Percentiles rank a stretch among this genome's conserved stretches.
Evolutionary conservation across 2,797 vertebrate genomes (phyloP).

Genomic region (Zonotrichia albicollis): DNA sequence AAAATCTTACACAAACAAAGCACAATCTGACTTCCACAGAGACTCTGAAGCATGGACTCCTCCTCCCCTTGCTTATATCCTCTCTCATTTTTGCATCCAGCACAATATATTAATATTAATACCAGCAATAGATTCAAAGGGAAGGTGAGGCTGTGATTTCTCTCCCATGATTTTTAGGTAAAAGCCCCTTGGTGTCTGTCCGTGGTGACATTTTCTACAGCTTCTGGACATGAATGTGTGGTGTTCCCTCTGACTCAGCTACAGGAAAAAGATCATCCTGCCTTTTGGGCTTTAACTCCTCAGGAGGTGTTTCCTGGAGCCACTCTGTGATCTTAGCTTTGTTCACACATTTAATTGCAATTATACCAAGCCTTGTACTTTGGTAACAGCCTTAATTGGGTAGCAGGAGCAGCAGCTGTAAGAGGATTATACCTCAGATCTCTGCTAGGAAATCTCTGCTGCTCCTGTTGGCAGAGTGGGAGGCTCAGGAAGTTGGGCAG

Average conservation of each 20-base stretch:
- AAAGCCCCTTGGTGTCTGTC: background rate
- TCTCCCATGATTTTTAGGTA: background rate
- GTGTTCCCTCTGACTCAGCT: background rate
- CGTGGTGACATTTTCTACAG: background rate
- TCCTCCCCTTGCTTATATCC: background rate
- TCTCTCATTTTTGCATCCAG: background rate
- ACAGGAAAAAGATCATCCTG: background rate
- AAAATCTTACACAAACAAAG: background rate
- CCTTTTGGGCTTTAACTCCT: background rate
- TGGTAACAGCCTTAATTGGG: slow-evolving; percentile 33
- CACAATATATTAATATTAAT: background rate
- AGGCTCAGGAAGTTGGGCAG: background rate
- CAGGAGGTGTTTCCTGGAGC: background rate
- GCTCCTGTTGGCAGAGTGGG: background rate
- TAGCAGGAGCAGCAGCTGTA: background rate
- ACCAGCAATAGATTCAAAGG: background rate
- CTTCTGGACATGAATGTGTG: background rate
- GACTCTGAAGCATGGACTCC: background rate
- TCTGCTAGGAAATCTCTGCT: background rate
- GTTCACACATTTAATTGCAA: slow-evolving; percentile 22
- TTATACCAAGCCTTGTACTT: background rate
- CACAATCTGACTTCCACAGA: accelerated
- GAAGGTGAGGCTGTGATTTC: background rate
- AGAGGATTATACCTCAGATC: background rate
- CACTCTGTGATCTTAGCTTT: background rate